Evolutionary conservation across 2,888 invertebrate genomes (phyloP).

Genomic region (Eupithecia exiguata): DNA sequence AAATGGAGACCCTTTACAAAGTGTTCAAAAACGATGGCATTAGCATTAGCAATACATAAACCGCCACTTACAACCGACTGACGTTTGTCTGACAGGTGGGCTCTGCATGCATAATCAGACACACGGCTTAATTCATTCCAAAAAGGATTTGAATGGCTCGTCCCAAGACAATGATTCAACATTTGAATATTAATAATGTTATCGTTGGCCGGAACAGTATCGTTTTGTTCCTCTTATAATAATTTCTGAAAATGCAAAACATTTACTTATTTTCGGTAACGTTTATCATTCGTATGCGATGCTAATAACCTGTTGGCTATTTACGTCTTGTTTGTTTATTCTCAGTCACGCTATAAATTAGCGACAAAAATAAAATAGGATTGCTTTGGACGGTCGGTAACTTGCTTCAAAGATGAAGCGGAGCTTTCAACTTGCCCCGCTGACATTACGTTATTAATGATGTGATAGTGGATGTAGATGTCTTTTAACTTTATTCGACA

Average conservation of each 20-base stretch:
- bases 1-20: constrained; percentile 17
- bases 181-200: constrained; percentile 36
- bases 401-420: constrained; percentile 43
- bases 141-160: constrained; percentile 34
- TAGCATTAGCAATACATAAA: constrained; percentile 48
- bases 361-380: constrained; percentile 71
- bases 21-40: constrained; percentile 43
- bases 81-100: constrained; percentile 41
- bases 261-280: constrained; percentile 20
- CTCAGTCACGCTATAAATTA: constrained; percentile 66
- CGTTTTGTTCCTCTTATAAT: constrained; percentile 18
- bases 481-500: constrained; percentile 29
- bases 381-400: constrained; percentile 60
- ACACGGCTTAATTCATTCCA: constrained; percentile 32
- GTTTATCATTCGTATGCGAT: constrained; percentile 45
- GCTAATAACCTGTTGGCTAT: constrained; percentile 51
- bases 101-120: constrained; percentile 34
- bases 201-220: constrained; percentile 17
- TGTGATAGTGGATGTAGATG: constrained; percentile 32
- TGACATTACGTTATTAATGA: constrained; percentile 37
- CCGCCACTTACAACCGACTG: constrained; percentile 37
- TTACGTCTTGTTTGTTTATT: constrained; percentile 50
- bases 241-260: constrained; percentile 16
- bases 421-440: constrained; percentile 39
- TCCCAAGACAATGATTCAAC: constrained; percentile 32